Evolutionary conservation across 2,888 invertebrate genomes (phyloP).

Genomic region (Carterocephalus palaemon): DNA sequence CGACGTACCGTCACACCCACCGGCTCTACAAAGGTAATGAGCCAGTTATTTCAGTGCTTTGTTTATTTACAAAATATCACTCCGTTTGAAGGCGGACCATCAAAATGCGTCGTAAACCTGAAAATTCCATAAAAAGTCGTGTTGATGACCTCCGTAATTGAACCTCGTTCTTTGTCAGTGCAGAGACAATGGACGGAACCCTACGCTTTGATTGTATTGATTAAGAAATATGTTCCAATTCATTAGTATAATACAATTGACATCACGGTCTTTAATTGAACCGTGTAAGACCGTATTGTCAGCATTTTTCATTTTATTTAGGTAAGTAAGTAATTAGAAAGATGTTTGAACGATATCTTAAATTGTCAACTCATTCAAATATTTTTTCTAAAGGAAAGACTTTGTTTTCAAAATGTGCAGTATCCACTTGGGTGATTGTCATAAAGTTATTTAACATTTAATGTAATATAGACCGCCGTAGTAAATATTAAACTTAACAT

Average conservation of each 20-base stretch:
- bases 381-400: too few relatives aligned
- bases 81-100: conserved; percentile 79
- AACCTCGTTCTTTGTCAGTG: conserved; percentile 62
- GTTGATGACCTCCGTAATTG: conserved; percentile 77
- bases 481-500: too few relatives aligned
- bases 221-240: conserved; percentile 43
- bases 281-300: too few relatives aligned
- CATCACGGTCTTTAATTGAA: conserved; percentile 3
- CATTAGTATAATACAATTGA: conserved; percentile 17
- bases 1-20: conserved; percentile 58
- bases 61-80: conserved; percentile 80
- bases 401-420: too few relatives aligned
- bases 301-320: too few relatives aligned
- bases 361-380: too few relatives aligned
- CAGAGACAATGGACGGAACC: conserved; percentile 73
- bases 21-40: conserved; percentile 77
- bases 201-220: conserved; percentile 57
- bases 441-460: too few relatives aligned
- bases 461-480: too few relatives aligned
- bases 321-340: too few relatives aligned
- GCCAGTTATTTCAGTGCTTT: conserved; percentile 75
- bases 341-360: too few relatives aligned
- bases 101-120: conserved; percentile 76
- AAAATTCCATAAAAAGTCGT: conserved; percentile 78
- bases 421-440: too few relatives aligned